These are phyloP conservation scores for Rachycentron canadum DNA, from an alignment of 2,797 vertebrate species.

Conservation along the genomic window DNA sequence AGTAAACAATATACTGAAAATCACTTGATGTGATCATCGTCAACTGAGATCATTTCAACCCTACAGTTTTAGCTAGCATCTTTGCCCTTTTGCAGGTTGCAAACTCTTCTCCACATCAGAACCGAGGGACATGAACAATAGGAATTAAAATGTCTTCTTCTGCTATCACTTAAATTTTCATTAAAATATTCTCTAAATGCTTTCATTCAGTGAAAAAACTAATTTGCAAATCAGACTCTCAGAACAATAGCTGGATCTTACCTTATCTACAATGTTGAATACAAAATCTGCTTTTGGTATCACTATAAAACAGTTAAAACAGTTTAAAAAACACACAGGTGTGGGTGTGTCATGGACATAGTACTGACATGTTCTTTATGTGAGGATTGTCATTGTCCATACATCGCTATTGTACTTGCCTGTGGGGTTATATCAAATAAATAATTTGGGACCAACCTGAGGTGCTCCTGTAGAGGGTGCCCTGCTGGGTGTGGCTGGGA, in stretches of 20 bases:
- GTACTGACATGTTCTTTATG: not conserved
- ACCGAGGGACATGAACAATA: not conserved
- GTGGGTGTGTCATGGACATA: not conserved
- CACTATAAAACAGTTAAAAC: no score
- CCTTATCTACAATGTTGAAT: no score
- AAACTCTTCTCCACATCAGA: not conserved
- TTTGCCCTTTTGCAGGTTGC: not conserved
- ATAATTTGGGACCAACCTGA: conserved; percentile 85
- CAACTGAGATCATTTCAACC: not conserved
- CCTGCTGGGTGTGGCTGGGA: conserved; percentile 90
- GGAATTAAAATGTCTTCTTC: not conserved
- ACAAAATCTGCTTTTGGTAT: no score
- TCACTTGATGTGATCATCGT: not conserved
- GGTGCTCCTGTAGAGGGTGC: conserved; percentile 88
- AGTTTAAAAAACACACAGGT: no score
- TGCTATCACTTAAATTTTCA: not conserved
- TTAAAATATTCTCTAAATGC: no score
- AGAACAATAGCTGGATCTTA: no score
- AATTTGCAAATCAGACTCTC: no score
- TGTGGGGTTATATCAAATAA: not conserved
- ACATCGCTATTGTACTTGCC: not conserved
- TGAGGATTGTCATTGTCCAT: not conserved
- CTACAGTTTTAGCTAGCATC: not conserved
- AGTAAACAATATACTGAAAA: not conserved
- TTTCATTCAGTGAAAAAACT: no score